Evolutionary conservation across 1,140 invertebrate species (phyloP), one percentile per base, ranked within the genome.

Genomic region (Drosophila tristis): DNA sequence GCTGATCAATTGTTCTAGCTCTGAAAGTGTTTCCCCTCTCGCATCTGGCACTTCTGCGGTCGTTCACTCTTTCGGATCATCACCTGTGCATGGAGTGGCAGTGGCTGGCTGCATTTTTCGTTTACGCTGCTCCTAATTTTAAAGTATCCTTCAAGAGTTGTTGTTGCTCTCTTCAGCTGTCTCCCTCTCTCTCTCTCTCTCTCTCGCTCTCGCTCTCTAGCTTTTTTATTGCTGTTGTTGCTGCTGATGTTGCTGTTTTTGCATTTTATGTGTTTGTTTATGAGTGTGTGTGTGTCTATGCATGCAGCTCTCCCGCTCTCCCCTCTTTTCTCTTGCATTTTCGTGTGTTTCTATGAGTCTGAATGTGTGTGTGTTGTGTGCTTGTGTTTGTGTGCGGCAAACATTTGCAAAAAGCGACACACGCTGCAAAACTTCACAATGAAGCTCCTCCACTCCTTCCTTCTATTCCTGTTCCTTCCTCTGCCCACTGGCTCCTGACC

Each of bases 351-450:
- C 44, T 70, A 56, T 61, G 63, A 23, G 20, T 45, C 20, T 20
- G 20, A 20, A 20, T 65, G 39, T 65, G 45, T 63, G 42, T 71
- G 59, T 61, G 35, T 65, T 63, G 42, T 71, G 59, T 61, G 35
- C 61, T 29, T 29, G 13, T 64, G 66, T 78, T 64, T 78, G 68
- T 85, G 66, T 80, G 73, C 60, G 63, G 82, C 82, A 87, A 87
- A 87, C 78, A 86, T 86, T 87, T 81, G 74, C 82, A 86, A 87
- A 86, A 86, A 87, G 84, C 84, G 79, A 86, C 82, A 86, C 84
- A 86, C 84, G 82, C 79, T 86, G 81, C 81, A 86, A 86, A 86
- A 85, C 82, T 78, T 74, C 71, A 86, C 82, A 86, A 86, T 87
- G 78, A 75, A 62, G 78, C 77, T 53, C 35, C 57, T 51, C 35